Evolutionary conservation across 2,113 vertebrate genomes (phyloP).

Genomic region (Halichoerus grypus): DNA sequence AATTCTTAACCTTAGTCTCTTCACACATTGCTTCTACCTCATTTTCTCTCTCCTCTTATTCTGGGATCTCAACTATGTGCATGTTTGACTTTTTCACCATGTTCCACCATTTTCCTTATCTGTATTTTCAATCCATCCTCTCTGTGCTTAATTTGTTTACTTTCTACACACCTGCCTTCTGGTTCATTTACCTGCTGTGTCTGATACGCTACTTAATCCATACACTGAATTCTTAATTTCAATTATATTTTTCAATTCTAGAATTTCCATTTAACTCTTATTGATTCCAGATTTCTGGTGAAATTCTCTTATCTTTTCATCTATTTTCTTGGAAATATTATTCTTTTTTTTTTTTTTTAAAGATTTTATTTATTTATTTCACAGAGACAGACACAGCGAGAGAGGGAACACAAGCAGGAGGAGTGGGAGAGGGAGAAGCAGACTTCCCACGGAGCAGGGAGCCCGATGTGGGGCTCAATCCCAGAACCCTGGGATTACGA

Average conservation of each 20-base stretch:
- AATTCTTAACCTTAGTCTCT: background rate
- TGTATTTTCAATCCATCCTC: background rate
- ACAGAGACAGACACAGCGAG: too few species aligned
- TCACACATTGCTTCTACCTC: background rate
- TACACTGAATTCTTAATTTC: background rate
- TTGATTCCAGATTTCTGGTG: background rate
- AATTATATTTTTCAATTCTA: background rate
- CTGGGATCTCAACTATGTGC: background rate
- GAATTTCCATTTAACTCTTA: slow-evolving; percentile 2
- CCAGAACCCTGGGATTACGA: too few species aligned
- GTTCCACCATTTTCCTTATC: background rate
- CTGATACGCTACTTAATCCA: background rate
- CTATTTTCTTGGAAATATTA: background rate
- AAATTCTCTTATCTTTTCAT: background rate
- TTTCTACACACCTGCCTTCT: background rate
- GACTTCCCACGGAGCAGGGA: too few species aligned
- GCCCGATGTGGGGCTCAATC: too few species aligned
- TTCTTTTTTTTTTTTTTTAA: too few species aligned
- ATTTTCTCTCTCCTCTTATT: background rate
- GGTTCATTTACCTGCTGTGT: background rate
- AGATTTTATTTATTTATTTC: too few species aligned
- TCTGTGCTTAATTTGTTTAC: background rate
- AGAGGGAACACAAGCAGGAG: too few species aligned
- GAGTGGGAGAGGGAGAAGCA: too few species aligned
- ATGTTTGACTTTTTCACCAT: background rate